Evolutionary conservation across 1,140 invertebrate species (phyloP).

Genomic region (Drosophila subpulchrella): DNA sequence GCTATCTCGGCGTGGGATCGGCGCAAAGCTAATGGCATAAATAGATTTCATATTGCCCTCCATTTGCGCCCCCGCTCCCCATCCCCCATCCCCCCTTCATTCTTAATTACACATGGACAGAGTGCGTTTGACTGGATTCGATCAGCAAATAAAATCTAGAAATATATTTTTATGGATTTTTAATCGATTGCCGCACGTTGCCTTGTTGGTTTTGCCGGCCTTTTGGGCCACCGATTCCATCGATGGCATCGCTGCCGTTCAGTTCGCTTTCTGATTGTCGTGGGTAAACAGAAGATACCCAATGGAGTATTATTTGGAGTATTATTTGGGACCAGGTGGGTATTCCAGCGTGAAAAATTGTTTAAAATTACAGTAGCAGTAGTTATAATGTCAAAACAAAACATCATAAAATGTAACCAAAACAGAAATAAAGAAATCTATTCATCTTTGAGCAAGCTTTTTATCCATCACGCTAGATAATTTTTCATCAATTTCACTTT

Average conservation of each 20-base stretch:
- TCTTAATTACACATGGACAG: constrained; percentile 71
- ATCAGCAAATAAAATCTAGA: constrained; percentile 83
- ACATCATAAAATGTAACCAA: too few species aligned
- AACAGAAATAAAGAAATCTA: too few species aligned
- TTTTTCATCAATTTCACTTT: too few species aligned
- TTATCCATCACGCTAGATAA: too few species aligned
- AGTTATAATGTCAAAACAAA: not conserved
- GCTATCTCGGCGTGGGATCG: constrained; percentile 68
- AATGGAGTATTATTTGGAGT: not conserved
- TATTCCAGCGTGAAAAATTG: not conserved
- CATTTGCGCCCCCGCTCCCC: constrained; percentile 21
- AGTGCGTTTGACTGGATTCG: constrained; percentile 40
- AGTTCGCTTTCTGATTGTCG: constrained; percentile 56
- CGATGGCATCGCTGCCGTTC: constrained; percentile 39
- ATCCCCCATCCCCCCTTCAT: constrained; percentile 12
- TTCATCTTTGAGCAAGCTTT: too few species aligned
- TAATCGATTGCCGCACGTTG: constrained; percentile 75
- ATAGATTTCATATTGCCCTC: constrained; percentile 77
- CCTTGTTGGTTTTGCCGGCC: constrained; percentile 21
- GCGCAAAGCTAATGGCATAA: constrained; percentile 80
- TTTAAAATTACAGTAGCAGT: not conserved
- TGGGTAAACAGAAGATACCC: constrained; percentile 46
- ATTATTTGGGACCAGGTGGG: constrained; percentile 7
- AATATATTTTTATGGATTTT: constrained; percentile 84
- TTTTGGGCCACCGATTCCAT: constrained; percentile 46